Evolutionary conservation across 2,113 vertebrate species (phyloP).

Genomic region (Halichoerus grypus): DNA sequence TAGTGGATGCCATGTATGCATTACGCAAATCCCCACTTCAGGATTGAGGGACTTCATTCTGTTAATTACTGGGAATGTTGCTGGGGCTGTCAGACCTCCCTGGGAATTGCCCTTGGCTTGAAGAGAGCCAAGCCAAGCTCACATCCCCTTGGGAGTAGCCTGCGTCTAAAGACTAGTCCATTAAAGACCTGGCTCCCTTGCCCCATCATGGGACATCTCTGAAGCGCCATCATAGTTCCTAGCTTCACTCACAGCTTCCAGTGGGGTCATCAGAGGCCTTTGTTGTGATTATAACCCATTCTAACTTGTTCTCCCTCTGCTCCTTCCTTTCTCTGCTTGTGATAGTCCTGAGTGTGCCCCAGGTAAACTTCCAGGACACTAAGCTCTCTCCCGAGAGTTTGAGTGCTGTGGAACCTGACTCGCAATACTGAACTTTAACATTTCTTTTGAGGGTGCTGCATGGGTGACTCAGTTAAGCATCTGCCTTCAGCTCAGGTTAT

Average conservation of each 20-base stretch:
- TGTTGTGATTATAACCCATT: not conserved
- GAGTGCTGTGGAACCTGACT: not conserved
- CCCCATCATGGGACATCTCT: not conserved
- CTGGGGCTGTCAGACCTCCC: not conserved
- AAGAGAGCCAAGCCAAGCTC: not conserved
- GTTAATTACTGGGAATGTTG: not conserved
- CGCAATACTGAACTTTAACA: constrained; percentile 10
- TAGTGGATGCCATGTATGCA: not conserved
- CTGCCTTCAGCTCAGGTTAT: too few species aligned
- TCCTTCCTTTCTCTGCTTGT: not conserved
- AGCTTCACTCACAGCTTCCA: not conserved
- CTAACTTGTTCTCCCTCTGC: not conserved
- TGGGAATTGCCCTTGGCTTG: not conserved
- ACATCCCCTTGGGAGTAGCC: not conserved
- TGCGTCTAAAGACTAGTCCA: not conserved
- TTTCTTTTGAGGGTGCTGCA: not conserved
- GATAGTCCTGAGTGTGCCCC: not conserved
- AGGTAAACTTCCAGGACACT: not conserved
- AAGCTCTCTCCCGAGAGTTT: not conserved
- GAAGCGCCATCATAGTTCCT: not conserved
- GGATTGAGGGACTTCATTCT: not conserved
- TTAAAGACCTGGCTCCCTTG: not conserved
- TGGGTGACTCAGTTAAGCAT: not conserved
- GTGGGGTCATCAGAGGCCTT: not conserved
- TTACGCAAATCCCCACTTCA: not conserved